These are phyloP conservation scores for Drosophila athabasca DNA, from an alignment of 1,140 invertebrate species.

Conservation along the genomic window DNA sequence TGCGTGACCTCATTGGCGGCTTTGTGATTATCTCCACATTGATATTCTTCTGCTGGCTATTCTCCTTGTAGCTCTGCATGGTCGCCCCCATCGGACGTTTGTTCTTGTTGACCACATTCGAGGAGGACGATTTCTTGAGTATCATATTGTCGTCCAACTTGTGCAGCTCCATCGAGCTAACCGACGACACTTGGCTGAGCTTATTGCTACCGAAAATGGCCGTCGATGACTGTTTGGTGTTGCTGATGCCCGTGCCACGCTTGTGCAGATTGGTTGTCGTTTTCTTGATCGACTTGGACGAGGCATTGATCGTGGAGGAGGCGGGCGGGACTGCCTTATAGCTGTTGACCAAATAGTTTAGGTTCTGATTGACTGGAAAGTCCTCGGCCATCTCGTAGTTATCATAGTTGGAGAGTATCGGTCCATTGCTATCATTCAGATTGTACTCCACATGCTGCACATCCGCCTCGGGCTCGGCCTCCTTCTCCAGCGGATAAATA, in stretches of 20 bases:
- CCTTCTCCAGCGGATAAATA: constrained; percentile 56
- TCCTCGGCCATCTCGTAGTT: constrained; percentile 80
- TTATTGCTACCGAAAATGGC: constrained; percentile 63
- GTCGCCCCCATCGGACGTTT: constrained; percentile 55
- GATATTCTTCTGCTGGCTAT: constrained; percentile 73
- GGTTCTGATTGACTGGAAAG: constrained; percentile 81
- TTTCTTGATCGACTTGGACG: constrained; percentile 71
- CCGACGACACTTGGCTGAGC: constrained; percentile 72
- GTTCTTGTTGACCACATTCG: constrained; percentile 72
- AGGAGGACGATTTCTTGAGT: constrained; percentile 74
- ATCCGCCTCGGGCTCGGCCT: constrained; percentile 19
- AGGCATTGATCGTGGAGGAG: constrained; percentile 66
- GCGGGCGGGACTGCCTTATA: constrained; percentile 45
- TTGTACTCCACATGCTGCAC: constrained; percentile 63
- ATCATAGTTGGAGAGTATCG: constrained; percentile 77
- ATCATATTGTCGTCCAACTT: constrained; percentile 82
- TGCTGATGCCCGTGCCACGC: constrained; percentile 52
- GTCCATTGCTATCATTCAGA: constrained; percentile 78
- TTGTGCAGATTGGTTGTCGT: constrained; percentile 60
- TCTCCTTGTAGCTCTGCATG: constrained; percentile 72
- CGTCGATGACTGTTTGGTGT: constrained; percentile 59
- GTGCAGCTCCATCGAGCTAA: constrained; percentile 81
- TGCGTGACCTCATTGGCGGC: constrained; percentile 80
- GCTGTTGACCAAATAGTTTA: constrained; percentile 48
- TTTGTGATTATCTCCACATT: constrained; percentile 82